Conservation (phyloP, 2,797 vertebrate genomes). For the Coregonus ussuriensis region DNA sequence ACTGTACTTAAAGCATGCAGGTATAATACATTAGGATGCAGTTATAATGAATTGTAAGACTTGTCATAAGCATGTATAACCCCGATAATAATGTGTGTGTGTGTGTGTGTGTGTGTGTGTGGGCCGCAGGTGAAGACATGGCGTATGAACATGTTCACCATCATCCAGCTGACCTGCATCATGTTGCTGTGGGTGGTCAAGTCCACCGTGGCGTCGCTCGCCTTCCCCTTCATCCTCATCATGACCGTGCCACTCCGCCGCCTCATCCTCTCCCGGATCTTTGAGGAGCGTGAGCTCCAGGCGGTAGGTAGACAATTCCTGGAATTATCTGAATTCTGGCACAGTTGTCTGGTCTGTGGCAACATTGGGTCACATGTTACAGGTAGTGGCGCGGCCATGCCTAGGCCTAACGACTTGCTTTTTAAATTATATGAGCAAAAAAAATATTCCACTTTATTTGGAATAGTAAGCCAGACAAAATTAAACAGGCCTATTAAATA, state of each 20-base stretch:
- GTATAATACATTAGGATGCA: not conserved
- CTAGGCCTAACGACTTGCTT: too few species aligned
- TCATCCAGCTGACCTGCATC: constrained; percentile 92
- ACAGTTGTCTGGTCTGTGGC: not conserved
- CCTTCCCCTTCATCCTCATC: constrained; percentile 97
- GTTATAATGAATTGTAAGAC: too few species aligned
- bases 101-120: not conserved
- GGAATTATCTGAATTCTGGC: constrained; percentile 10
- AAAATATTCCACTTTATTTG: too few species aligned
- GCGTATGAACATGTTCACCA: constrained; percentile 98
- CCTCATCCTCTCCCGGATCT: constrained; percentile 89
- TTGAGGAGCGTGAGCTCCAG: constrained; percentile 94
- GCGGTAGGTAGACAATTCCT: constrained; percentile 75
- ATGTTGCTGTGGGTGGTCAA: constrained; percentile 95
- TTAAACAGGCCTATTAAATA: too few species aligned
- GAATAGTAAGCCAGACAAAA: too few species aligned
- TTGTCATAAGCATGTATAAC: constrained; percentile 7
- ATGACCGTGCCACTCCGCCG: constrained; percentile 95
- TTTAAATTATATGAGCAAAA: too few species aligned
- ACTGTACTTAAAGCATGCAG: not conserved
- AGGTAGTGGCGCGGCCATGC: not conserved
- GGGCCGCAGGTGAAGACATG: constrained; percentile 90
- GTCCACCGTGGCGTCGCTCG: constrained; percentile 90
- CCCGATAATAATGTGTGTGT: not conserved
- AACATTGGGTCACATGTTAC: not conserved